A percentile compares a stretch with the other conserved stretches of the same genome.
Conservation (phyloP, 2,797 vertebrate genomes). For the Fringilla coelebs region DNA sequence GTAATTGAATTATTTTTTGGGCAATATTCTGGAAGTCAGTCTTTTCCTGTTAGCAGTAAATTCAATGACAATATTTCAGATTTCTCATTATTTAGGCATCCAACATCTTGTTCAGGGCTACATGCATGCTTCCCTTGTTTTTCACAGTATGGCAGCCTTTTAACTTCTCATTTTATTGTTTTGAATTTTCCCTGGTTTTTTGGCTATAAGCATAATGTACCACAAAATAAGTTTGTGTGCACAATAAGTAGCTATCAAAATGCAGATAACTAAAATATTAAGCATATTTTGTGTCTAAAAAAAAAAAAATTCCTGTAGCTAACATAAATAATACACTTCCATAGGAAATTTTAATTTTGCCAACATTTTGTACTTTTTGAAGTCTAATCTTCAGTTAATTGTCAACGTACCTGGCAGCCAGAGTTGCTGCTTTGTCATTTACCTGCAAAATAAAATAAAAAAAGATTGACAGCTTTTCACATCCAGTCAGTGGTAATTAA, state of each 20-base stretch:
- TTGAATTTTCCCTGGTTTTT: not conserved
- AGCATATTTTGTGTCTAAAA: not conserved
- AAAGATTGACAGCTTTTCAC: not conserved
- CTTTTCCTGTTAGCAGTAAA: not conserved
- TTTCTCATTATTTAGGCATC: not conserved
- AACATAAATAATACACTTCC: not conserved
- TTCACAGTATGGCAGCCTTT: not conserved
- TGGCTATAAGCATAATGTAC: not conserved
- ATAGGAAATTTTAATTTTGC: not conserved
- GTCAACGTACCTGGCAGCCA: not conserved
- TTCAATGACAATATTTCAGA: not conserved
- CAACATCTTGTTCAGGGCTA: not conserved
- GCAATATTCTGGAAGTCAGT: not conserved
- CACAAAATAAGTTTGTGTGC: not conserved
- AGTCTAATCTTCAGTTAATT: not conserved
- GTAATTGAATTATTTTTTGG: not conserved
- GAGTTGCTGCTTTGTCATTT: not conserved
- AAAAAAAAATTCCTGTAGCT: not conserved
- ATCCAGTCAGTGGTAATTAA: not conserved
- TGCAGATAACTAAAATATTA: not conserved
- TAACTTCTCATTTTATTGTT: not conserved
- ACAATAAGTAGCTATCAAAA: not conserved
- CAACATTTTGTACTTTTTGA: not conserved
- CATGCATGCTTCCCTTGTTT: not conserved
- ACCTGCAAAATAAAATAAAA: not conserved